These are phyloP conservation scores for Exocentrus adspersus DNA, from an alignment of 2,888 invertebrate species.

Conservation along the genomic window DNA sequence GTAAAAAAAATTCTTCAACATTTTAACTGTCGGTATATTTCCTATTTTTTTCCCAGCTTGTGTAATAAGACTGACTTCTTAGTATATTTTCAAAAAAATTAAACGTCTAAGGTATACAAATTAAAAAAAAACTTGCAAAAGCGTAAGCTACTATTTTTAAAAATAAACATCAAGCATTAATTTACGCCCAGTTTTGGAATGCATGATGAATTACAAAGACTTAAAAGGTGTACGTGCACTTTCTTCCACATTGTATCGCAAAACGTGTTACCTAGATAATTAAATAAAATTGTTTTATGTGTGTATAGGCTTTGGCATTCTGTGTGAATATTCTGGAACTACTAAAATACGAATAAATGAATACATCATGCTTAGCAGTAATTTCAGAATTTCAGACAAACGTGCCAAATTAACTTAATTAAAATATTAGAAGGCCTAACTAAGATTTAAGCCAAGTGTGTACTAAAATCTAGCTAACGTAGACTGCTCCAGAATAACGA, in stretches of 20 bases:
- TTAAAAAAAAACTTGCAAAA: conserved; percentile 17
- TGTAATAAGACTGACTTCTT: conserved; percentile 54
- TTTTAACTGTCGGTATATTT: conserved; percentile 13
- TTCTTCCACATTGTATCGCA: conserved; percentile 40
- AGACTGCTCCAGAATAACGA: conserved; percentile 41
- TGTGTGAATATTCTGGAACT: conserved; percentile 8
- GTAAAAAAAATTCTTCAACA: not conserved
- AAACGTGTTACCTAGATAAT: conserved; percentile 42
- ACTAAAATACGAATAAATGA: not conserved
- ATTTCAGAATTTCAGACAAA: conserved; percentile 10
- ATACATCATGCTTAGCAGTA: conserved; percentile 12
- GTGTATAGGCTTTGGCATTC: conserved; percentile 37
- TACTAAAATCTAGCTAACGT: conserved; percentile 29
- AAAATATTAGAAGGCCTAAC: conserved; percentile 62
- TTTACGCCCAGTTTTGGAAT: conserved; percentile 15
- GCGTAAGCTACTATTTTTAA: conserved; percentile 18
- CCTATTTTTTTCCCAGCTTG: conserved; percentile 41
- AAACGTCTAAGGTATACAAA: conserved; percentile 30
- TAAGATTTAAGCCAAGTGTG: conserved; percentile 57
- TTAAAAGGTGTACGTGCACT: conserved; percentile 44
- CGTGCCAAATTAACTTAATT: conserved; percentile 40
- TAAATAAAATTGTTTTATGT: conserved; percentile 38
- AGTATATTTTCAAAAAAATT: conserved; percentile 43
- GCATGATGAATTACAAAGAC: conserved; percentile 7
- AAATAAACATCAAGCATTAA: conserved; percentile 4